Evolutionary conservation across 2,113 vertebrate species (phyloP).

Genomic region (Cyanoliseus patagonus): DNA sequence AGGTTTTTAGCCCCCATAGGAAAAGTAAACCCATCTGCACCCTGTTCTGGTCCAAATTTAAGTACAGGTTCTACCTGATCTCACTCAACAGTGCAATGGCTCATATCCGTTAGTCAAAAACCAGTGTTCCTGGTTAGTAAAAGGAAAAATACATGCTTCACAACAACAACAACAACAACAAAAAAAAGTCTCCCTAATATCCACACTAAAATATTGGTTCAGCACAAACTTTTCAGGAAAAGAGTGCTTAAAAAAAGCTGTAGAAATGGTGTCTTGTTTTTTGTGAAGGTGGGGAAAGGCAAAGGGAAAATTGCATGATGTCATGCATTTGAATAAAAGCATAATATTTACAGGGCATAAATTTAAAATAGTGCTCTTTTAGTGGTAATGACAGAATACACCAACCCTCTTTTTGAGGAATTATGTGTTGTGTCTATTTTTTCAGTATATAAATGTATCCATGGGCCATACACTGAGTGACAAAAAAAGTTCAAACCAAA

Average conservation of each 20-base stretch:
- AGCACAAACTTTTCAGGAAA: not conserved
- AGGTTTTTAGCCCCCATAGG: accelerated
- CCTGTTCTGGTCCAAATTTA: not conserved
- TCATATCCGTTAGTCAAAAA: not conserved
- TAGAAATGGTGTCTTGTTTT: not conserved
- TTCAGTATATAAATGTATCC: not conserved
- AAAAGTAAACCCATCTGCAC: not conserved
- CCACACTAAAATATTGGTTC: not conserved
- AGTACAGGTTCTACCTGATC: not conserved
- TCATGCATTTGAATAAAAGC: not conserved
- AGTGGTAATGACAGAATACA: not conserved
- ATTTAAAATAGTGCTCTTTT: not conserved
- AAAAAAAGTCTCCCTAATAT: not conserved
- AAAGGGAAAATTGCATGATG: not conserved
- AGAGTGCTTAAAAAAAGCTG: not conserved
- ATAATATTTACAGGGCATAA: not conserved
- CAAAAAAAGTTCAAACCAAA: not conserved
- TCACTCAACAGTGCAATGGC: not conserved
- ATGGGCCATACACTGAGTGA: not conserved
- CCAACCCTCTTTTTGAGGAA: not conserved
- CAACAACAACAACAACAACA: not conserved
- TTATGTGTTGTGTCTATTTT: not conserved
- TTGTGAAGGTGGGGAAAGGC: not conserved
- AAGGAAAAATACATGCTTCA: not conserved
- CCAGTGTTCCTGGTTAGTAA: not conserved